Conservation (phyloP, 1,140 invertebrate species). For the Physella acuta region DNA sequence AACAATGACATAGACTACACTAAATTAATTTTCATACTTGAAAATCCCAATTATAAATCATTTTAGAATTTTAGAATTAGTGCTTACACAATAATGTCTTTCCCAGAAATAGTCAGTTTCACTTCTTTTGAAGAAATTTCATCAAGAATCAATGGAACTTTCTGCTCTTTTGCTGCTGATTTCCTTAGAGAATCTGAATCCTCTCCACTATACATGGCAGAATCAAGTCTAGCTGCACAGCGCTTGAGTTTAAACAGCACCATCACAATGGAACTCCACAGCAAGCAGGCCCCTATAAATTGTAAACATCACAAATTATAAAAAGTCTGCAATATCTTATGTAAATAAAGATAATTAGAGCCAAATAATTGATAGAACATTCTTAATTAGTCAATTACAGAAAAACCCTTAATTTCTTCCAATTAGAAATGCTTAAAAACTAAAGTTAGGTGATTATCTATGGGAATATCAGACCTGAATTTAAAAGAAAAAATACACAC, state of each 20-base stretch:
- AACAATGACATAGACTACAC: too few species aligned
- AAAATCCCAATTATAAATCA: too few species aligned
- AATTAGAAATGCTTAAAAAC: too few species aligned
- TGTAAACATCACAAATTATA: not conserved
- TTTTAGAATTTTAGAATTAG: too few species aligned
- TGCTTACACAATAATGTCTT: constrained; percentile 22
- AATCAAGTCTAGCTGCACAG: constrained; percentile 30
- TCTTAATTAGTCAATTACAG: too few species aligned
- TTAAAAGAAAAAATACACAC: constrained; percentile 34
- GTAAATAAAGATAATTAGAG: not conserved
- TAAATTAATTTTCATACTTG: too few species aligned
- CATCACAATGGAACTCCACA: constrained; percentile 52
- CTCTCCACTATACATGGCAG: constrained; percentile 13
- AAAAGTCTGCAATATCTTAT: not conserved
- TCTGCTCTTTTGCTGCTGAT: constrained; percentile 28
- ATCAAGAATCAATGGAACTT: constrained; percentile 38
- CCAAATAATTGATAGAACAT: not conserved
- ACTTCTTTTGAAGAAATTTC: constrained; percentile 3
- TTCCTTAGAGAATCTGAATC: constrained; percentile 20
- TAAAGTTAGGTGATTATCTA: too few species aligned
- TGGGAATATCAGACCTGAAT: too few species aligned
- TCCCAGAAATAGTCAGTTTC: not conserved
- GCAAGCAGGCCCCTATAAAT: constrained; percentile 43
- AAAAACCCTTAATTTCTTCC: too few species aligned
- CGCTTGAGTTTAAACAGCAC: constrained; percentile 48